phyloP scores from a whole-genome alignment of 2,113 vertebrate species.

The Lipophrys pholis region DNA sequence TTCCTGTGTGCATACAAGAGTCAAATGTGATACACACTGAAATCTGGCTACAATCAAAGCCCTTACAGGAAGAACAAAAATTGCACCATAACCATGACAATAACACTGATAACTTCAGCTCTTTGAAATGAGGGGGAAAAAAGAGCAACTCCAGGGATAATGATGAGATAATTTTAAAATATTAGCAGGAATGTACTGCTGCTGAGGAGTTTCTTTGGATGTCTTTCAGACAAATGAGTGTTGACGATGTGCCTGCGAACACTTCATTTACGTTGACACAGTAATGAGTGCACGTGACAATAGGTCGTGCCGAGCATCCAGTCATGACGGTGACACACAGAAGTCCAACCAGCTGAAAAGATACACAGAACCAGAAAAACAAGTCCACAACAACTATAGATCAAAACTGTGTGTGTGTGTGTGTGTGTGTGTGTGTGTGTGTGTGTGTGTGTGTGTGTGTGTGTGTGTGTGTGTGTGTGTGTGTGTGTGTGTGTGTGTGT shows the following conservation, averaged over 20 bases:
- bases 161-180: not conserved
- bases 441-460: constrained; percentile 70
- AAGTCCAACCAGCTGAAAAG: constrained; percentile 44
- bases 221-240: constrained; percentile 20
- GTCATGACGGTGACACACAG: constrained; percentile 44
- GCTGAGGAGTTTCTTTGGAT: constrained; percentile 14
- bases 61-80: constrained; percentile 1
- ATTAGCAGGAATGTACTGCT: not conserved
- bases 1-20: constrained; percentile 74
- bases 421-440: constrained; percentile 61
- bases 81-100: not conserved
- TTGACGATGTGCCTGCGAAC: not conserved
- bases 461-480: constrained; percentile 66
- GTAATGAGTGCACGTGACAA: constrained; percentile 18
- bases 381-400: constrained; percentile 69
- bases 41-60: constrained; percentile 54
- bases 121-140: not conserved
- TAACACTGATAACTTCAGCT: not conserved
- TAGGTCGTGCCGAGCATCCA: constrained; percentile 3
- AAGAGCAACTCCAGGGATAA: not conserved
- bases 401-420: constrained; percentile 61
- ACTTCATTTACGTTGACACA: not conserved
- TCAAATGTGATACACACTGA: constrained; percentile 43
- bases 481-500: constrained; percentile 68
- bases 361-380: constrained; percentile 72